phyloP scores from a whole-genome alignment of 2,113 vertebrate species.

The Solea solea region DNA sequence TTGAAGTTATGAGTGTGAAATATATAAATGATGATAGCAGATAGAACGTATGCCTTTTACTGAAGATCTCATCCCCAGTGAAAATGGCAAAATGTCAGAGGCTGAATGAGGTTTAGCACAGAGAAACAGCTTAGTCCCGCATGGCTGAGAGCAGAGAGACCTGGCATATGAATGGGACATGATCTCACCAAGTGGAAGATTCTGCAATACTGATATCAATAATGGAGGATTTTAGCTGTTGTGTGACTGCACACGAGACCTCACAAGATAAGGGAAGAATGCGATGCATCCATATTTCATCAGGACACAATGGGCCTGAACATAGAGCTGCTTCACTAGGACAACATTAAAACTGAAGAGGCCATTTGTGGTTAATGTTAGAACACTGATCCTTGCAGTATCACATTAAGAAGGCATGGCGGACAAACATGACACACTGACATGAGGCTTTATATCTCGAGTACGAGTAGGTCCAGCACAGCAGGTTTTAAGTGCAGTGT shows the following conservation, averaged over 20 bases:
- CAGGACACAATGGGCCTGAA: constrained; percentile 13
- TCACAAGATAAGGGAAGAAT: constrained; percentile 24
- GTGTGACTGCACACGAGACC: constrained; percentile 14
- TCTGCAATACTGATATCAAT: constrained; percentile 56
- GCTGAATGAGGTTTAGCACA: constrained; percentile 51
- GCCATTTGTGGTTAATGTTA: no score
- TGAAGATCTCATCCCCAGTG: constrained; percentile 29
- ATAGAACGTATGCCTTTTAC: constrained; percentile 3
- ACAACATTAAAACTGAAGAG: constrained; percentile 2
- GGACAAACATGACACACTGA: no score
- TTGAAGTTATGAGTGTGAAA: constrained; percentile 8
- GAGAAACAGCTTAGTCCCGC: constrained; percentile 40
- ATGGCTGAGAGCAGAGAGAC: constrained; percentile 33
- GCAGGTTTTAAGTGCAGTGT: no score
- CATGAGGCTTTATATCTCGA: no score
- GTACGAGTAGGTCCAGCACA: no score
- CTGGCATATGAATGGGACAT: constrained; percentile 49
- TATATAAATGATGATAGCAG: constrained; percentile 18
- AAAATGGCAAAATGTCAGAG: constrained; percentile 55
- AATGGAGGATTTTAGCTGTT: constrained; percentile 48
- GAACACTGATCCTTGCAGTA: no score
- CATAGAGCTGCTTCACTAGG: constrained; percentile 26
- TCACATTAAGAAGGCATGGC: no score
- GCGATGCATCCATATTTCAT: constrained; percentile 51
- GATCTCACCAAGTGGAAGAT: constrained; percentile 30